Conservation (phyloP, 2,797 vertebrate species). For the Etheostoma perlongum region DNA sequence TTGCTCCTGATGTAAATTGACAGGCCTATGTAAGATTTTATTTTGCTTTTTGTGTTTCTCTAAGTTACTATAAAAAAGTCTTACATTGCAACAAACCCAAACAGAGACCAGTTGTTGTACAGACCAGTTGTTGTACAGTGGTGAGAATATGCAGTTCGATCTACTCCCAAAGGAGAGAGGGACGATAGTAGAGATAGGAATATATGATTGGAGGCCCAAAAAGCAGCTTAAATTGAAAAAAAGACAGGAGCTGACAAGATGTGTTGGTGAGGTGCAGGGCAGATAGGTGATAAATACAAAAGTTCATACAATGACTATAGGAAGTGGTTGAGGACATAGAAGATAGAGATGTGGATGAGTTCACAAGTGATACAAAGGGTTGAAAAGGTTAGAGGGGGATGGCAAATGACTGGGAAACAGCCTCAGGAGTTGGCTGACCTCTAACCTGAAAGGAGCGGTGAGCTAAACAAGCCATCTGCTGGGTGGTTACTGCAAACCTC, state of each 20-base stretch:
- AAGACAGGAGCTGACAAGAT: neutral
- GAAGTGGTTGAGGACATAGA: neutral
- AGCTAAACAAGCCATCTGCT: slow-evolving; percentile 60
- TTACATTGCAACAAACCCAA: slow-evolving; percentile 1
- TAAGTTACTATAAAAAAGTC: neutral
- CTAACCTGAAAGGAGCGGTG: slow-evolving; percentile 43
- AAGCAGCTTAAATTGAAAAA: neutral
- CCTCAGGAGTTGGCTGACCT: slow-evolving; percentile 48
- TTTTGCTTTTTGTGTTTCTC: neutral
- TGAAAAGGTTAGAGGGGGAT: slow-evolving; percentile 12
- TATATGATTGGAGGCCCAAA: neutral
- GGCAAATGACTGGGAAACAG: slow-evolving; percentile 35
- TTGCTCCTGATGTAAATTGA: neutral
- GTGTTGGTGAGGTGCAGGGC: neutral
- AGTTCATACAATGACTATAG: neutral
- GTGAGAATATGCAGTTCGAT: slow-evolving; percentile 9
- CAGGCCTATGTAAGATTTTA: neutral
- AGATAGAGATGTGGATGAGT: slow-evolving; percentile 9
- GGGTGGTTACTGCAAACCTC: slow-evolving; percentile 31
- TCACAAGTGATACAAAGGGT: slow-evolving; percentile 38
- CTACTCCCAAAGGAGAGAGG: slow-evolving; percentile 19
- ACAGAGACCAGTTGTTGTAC: neutral
- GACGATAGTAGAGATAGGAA: neutral
- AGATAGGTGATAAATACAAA: neutral
- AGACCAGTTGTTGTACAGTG: slow-evolving; percentile 2